Evolutionary conservation across 23 tunicate genomes (phyloP), one percentile per base, ranked within the genome.

Genomic region (Styela clava): DNA sequence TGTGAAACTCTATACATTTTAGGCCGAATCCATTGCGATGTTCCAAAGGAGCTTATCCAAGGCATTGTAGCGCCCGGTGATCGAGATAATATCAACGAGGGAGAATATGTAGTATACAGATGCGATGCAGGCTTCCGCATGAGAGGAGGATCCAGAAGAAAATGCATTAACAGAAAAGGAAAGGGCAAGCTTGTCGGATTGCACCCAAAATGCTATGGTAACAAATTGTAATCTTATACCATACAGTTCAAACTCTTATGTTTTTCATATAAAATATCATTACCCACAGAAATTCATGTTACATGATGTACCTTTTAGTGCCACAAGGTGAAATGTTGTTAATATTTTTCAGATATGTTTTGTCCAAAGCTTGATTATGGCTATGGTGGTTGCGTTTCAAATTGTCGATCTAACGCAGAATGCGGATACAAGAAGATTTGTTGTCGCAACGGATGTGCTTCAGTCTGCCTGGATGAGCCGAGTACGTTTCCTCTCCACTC

Each of bases 371-470:
- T 22, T 18, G 37, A 30, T 31, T 16, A 34, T 3, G 34, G 77
- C 7, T 33, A n/a, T 16, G 77, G 77, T 28, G 34, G 32, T 18
- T 71, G 77, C 35, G 37, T 71, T 71, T 28, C 35, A 7, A 34
- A 71, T 3, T 71, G 77, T 34, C 34, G 35, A 3, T 18, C 77
- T 3, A 71, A 71, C 16, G 37, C 35, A 21, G 77, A 71, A 71
- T 71, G 77, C 16, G 77, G 77, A 71, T 71, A 19, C 16, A 29
- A 71, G 16, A 71, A 34, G 16, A 26, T 71, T 21, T 71, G 77
- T 34, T 71, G 77, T 16, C 12, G 37, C 35, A 71, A 71, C 34
- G 77, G 77, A 22, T 71, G 77, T 32, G 77, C 35, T 21, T 21
- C 77, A 28, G 35, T 32, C 24, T 71, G 77, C 35, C 35, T 71